A percentile compares a stretch with the other conserved stretches of the same genome.
Evolutionary conservation across 2,888 invertebrate genomes (phyloP).

Genomic region (Pharmacophagus antenor): DNA sequence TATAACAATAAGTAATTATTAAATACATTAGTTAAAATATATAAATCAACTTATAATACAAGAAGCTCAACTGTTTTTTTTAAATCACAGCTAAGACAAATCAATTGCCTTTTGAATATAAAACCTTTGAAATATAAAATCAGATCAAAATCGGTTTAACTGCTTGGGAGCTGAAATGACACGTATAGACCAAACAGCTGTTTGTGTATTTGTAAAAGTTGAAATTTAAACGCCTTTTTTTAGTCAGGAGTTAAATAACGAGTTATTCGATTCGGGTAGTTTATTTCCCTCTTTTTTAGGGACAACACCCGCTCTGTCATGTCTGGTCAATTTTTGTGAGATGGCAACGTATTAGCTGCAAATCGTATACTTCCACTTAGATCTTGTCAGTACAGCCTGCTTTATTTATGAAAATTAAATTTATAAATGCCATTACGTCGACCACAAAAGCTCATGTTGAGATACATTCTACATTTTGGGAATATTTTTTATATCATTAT

Average conservation of each 20-base stretch:
- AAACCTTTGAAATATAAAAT: too few relatives aligned
- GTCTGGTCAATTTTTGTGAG: conserved; percentile 37
- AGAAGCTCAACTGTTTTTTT: too few relatives aligned
- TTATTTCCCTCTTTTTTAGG: background rate
- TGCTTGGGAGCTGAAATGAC: too few relatives aligned
- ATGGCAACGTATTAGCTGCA: conserved; percentile 33
- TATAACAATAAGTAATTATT: too few relatives aligned
- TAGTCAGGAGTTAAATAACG: background rate
- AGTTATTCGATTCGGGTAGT: background rate
- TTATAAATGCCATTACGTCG: background rate
- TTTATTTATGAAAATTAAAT: background rate
- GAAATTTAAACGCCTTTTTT: background rate
- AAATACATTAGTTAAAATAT: too few relatives aligned
- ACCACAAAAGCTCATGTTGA: background rate
- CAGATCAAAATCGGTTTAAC: too few relatives aligned
- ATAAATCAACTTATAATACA: too few relatives aligned
- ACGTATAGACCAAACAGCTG: too few relatives aligned
- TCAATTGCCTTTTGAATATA: too few relatives aligned
- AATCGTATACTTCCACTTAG: conserved; percentile 27
- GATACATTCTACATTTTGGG: background rate
- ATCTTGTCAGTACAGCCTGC: conserved; percentile 20
- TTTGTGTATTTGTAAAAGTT: too few relatives aligned
- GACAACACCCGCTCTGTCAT: conserved; percentile 17
- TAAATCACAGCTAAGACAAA: too few relatives aligned
- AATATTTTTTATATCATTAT: background rate